Evolutionary conservation across 2,888 invertebrate species (phyloP).

Genomic region (Prosapia bicincta): DNA sequence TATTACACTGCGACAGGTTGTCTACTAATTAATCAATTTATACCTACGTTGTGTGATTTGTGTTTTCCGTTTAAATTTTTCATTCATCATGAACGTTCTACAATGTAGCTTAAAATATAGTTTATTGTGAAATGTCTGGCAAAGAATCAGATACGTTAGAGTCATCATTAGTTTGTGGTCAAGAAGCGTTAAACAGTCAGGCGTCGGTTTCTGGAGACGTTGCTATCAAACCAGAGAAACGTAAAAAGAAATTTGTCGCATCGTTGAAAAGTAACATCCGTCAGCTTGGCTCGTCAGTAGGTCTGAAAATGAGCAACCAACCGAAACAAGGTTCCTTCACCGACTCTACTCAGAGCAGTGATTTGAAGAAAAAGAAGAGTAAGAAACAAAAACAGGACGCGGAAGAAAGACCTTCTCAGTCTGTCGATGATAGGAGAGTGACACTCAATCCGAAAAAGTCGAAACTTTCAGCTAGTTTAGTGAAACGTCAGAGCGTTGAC

Average conservation of each 20-base stretch:
- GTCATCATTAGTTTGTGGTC: neutral
- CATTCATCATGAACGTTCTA: neutral
- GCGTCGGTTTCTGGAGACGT: neutral
- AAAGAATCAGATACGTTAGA: neutral
- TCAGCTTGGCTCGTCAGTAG: neutral
- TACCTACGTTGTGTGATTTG: neutral
- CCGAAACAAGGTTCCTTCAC: neutral
- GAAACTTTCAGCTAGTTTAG: neutral
- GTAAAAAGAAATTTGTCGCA: neutral
- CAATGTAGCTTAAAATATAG: neutral
- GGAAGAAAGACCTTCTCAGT: neutral
- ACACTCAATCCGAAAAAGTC: neutral
- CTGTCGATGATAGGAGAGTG: neutral
- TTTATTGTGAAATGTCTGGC: neutral
- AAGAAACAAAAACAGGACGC: neutral
- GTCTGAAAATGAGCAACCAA: neutral
- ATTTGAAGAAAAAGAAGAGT: neutral
- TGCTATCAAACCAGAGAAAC: neutral
- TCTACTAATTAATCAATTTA: too few relatives aligned
- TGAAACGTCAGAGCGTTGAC: neutral
- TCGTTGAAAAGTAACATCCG: neutral
- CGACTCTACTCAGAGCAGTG: neutral
- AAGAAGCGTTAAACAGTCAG: neutral
- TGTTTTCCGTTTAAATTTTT: neutral
- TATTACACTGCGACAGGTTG: too few relatives aligned